Percentiles rank a stretch among this genome's conserved stretches.
Evolutionary conservation across 1,140 invertebrate species (phyloP).

Genomic region (Cyrtorhinus lividipennis): DNA sequence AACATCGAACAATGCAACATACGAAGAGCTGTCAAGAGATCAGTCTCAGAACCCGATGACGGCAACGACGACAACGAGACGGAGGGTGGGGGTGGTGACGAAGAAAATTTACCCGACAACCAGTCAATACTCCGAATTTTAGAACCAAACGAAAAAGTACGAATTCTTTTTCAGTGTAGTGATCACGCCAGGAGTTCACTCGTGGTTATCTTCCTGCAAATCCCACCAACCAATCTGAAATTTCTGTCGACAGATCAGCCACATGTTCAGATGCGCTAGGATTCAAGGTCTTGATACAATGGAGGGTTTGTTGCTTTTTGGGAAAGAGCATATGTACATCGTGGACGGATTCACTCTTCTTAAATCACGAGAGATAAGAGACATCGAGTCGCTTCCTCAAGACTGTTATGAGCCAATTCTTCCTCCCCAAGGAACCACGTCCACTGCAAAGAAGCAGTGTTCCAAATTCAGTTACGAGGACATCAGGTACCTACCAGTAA

Average conservation of each 20-base stretch:
- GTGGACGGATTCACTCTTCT: conserved; percentile 96
- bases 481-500: conserved; percentile 49
- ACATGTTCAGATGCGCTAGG: conserved; percentile 94
- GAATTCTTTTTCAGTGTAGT: too few species aligned
- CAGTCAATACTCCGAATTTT: conserved; percentile 83
- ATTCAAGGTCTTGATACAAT: conserved; percentile 95
- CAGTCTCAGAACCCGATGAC: conserved; percentile 42
- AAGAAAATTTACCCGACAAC: conserved; percentile 74
- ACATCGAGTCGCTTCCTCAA: conserved; percentile 66
- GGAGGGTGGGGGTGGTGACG: conserved; percentile 49
- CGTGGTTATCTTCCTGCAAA: too few species aligned
- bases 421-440: conserved; percentile 54
- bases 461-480: conserved; percentile 97
- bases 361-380: conserved; percentile 85
- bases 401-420: conserved; percentile 76
- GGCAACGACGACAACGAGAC: conserved; percentile 46
- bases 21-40: conserved; percentile 27
- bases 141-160: conserved; percentile 85
- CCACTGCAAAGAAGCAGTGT: conserved; percentile 54
- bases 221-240: too few species aligned
- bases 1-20: conserved; percentile 18
- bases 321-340: conserved; percentile 95
- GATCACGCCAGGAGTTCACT: too few species aligned
- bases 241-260: conserved; percentile 60
- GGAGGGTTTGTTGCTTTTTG: conserved; percentile 91